Conservation (phyloP, 2,113 vertebrate species). For the Leptobrachium leishanense region DNA sequence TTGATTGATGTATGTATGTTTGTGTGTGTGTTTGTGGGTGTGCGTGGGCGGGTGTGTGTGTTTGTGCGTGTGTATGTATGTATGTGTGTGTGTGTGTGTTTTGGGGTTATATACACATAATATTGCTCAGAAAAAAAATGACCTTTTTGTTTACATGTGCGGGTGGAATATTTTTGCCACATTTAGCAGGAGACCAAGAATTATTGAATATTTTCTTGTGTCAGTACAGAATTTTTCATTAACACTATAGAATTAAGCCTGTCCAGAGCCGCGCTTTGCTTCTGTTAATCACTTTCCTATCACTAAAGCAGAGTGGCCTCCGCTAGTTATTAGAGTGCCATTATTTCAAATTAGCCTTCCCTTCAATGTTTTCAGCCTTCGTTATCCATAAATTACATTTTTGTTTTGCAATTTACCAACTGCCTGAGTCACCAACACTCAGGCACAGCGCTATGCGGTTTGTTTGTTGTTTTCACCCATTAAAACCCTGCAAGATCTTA, state of each 20-base stretch:
- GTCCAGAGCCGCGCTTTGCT: background rate
- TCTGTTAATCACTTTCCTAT: background rate
- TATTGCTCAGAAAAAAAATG: too few species aligned
- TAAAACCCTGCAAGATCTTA: background rate
- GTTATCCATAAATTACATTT: slow-evolving; percentile 31
- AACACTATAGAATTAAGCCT: slow-evolving; percentile 1
- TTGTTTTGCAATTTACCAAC: slow-evolving; percentile 9
- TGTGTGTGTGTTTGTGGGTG: too few species aligned
- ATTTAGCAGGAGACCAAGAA: background rate
- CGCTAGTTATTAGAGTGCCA: slow-evolving; percentile 7
- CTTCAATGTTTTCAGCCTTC: slow-evolving; percentile 18
- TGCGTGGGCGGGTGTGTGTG: too few species aligned
- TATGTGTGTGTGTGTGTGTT: too few species aligned
- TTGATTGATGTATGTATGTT: too few species aligned
- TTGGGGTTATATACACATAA: too few species aligned
- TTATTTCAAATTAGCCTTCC: slow-evolving; percentile 29
- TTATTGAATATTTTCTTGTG: background rate
- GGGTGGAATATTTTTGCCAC: background rate
- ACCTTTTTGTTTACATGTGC: too few species aligned
- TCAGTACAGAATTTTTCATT: background rate
- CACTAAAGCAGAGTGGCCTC: background rate
- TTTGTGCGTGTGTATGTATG: too few species aligned
- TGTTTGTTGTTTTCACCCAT: background rate
- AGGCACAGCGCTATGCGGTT: background rate
- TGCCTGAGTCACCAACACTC: slow-evolving; percentile 12